These are phyloP conservation scores for Drosophila insularis DNA, from an alignment of 1,140 invertebrate genomes.

Conservation along the genomic window DNA sequence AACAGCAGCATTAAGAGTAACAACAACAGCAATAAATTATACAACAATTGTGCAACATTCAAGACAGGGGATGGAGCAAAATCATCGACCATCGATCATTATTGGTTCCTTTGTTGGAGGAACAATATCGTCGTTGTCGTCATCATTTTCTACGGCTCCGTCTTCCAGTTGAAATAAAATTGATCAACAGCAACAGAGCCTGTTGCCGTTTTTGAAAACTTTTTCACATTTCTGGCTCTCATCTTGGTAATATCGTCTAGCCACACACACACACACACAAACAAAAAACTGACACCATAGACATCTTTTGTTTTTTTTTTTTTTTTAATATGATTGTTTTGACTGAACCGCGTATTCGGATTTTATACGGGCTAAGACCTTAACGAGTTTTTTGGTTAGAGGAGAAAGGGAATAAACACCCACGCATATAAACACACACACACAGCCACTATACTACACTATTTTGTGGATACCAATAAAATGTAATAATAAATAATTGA, in stretches of 20 bases:
- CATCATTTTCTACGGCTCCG: neutral
- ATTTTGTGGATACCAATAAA: conserved; percentile 10
- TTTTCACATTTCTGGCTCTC: conserved; percentile 56
- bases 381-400: neutral
- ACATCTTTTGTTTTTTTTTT: neutral
- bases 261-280: neutral
- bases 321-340: neutral
- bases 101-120: conserved; percentile 56
- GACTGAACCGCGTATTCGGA: neutral
- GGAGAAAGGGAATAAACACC: neutral
- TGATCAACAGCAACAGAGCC: conserved; percentile 30
- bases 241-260: conserved; percentile 33
- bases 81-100: conserved; percentile 20
- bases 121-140: neutral
- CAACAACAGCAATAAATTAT: conserved; percentile 16
- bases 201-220: conserved; percentile 36
- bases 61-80: conserved; percentile 5
- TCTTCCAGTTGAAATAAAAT: conserved; percentile 5
- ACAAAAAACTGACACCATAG: neutral
- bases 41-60: conserved; percentile 13
- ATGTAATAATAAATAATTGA: conserved; percentile 33
- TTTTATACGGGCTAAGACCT: neutral
- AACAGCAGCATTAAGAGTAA: conserved; percentile 21
- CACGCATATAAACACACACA: neutral
- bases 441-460: neutral